Evolutionary conservation across 2,888 invertebrate species (phyloP).

Genomic region (Tipula confusa): DNA sequence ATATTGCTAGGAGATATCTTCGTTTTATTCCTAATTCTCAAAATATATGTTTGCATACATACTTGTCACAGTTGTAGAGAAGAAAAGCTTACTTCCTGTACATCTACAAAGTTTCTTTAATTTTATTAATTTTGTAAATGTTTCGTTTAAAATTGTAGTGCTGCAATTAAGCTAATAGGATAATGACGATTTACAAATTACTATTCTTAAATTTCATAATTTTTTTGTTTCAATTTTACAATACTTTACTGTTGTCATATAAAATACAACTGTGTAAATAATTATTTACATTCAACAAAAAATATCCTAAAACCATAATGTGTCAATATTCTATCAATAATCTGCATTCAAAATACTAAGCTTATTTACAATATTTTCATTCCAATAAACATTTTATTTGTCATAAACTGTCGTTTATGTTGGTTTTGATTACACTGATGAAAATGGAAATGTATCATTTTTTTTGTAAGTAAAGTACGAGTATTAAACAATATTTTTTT

Average conservation of each 20-base stretch:
- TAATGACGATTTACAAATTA: not conserved
- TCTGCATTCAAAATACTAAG: not conserved
- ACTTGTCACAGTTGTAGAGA: too few relatives aligned
- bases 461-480: not conserved
- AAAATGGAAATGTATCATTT: not conserved
- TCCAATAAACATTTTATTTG: not conserved
- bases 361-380: constrained; percentile 21
- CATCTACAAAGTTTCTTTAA: too few relatives aligned
- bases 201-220: not conserved
- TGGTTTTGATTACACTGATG: not conserved
- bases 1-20: too few relatives aligned
- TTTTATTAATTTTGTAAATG: too few relatives aligned
- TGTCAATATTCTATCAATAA: not conserved
- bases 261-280: not conserved
- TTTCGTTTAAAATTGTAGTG: not conserved
- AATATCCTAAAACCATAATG: constrained; percentile 20
- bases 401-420: not conserved
- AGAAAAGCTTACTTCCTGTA: too few relatives aligned
- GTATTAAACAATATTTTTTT: not conserved
- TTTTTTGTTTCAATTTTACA: not conserved
- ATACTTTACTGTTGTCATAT: not conserved
- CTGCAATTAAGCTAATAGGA: not conserved
- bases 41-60: too few relatives aligned
- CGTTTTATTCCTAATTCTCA: too few relatives aligned
- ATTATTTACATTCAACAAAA: not conserved